Evolutionary conservation across 1,140 invertebrate genomes (phyloP), one percentile per base, ranked within the genome.

Genomic region (Ceratina australensis): DNA sequence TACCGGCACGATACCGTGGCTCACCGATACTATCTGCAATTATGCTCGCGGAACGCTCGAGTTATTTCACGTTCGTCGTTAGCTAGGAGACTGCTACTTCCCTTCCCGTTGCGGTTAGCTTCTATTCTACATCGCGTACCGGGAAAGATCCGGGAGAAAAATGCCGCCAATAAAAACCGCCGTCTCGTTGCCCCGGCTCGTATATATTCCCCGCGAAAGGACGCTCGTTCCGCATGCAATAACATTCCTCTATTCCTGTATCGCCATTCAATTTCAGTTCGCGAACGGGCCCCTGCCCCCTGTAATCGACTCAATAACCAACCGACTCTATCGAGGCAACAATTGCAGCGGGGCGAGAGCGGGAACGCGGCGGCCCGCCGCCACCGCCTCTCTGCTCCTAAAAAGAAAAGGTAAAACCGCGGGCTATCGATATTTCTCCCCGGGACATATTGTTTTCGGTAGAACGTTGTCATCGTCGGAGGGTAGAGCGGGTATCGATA

Each of bases 11-110:
- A 28, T 24, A 52, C 26, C 50, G 15, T 52, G 57, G 33, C 18
- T 59, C 33, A 18, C 57, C 64, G 73, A 84, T 84, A 81, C 78
- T 67, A 84, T 83, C 83, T 83, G 80, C 78, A 84, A 84, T 84
- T 84, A 84, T 78, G 50, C 63, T 83, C 74, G 57, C 78, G 78
- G 74, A 76, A 80, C 68, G 77, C 72, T 72, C 64, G 10, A 68
- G 69, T 72, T 80, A 80, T 84, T 82, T 84, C 50, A 61, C 72
- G 68, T 68, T 63, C 63, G 68, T 69, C 69, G 59, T 56, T 42
- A 18, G 49, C 16, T 8, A 10, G n/a, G n/a, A n/a, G 13, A n/a
- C 22, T 12, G 20, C n/a, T 18, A 24, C 18, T 22, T 12, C 22
- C 13, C 12, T 26, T 56, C 24, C 10, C 18, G 16, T 33, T 50